Evolutionary conservation across 2,797 vertebrate species (phyloP).

Genomic region (Pempheris klunzingeri): DNA sequence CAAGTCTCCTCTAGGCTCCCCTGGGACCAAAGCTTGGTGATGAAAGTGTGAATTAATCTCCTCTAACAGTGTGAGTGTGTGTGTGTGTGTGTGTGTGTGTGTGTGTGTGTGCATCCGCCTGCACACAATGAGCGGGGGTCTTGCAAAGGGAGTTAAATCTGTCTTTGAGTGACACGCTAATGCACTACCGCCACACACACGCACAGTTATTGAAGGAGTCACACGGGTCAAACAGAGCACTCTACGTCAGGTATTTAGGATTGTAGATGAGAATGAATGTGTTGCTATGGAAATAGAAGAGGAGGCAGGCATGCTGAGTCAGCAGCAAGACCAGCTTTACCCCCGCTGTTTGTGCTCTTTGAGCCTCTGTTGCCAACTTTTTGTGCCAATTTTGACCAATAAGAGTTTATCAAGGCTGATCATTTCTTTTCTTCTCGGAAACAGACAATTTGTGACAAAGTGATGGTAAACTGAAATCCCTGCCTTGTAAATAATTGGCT

Average conservation of each 20-base stretch:
- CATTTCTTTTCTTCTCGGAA: slow-evolving; percentile 1
- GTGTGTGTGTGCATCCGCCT: slow-evolving; percentile 19
- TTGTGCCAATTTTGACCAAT: slow-evolving; percentile 33
- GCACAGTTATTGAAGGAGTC: slow-evolving; percentile 43
- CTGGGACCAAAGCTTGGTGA: slow-evolving; percentile 73
- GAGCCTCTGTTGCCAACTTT: slow-evolving; percentile 30
- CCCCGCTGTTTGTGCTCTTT: slow-evolving; percentile 44
- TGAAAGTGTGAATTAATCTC: slow-evolving; percentile 86
- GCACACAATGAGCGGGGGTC: slow-evolving; percentile 32
- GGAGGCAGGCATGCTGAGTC: slow-evolving; percentile 72
- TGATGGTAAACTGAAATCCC: not conserved
- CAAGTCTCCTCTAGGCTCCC: slow-evolving; percentile 61
- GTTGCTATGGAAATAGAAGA: slow-evolving; percentile 74
- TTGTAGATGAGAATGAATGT: slow-evolving; percentile 67
- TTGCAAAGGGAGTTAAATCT: slow-evolving; percentile 48
- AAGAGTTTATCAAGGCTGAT: slow-evolving; percentile 28
- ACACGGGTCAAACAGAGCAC: slow-evolving; percentile 57
- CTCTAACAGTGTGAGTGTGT: slow-evolving; percentile 50
- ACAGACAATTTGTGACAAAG: not conserved
- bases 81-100: slow-evolving; percentile 26
- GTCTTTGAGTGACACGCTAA: slow-evolving; percentile 58
- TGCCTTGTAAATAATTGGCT: not conserved
- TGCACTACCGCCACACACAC: slow-evolving; percentile 26
- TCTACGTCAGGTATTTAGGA: slow-evolving; percentile 48
- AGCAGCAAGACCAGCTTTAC: slow-evolving; percentile 54